phyloP scores from a whole-genome alignment of 2,888 invertebrate species.

The Cotesia congregata region DNA sequence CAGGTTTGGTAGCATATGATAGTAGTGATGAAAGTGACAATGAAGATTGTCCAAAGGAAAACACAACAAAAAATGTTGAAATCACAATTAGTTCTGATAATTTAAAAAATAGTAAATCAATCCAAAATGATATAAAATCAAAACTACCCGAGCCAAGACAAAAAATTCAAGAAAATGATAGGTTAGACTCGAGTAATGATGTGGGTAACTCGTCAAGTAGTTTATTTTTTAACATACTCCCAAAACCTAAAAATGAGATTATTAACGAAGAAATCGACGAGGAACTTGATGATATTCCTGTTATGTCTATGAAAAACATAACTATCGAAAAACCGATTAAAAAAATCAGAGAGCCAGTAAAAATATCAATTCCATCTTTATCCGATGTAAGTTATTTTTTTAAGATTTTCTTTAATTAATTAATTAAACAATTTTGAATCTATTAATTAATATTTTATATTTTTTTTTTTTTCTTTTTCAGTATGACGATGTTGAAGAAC shows the following conservation, averaged over 20 bases:
- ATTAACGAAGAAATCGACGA: constrained; percentile 53
- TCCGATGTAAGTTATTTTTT: constrained; percentile 72
- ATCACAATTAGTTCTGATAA: not conserved
- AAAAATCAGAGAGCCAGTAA: constrained; percentile 72
- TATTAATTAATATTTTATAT: constrained; percentile 29
- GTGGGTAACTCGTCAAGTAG: constrained; percentile 22
- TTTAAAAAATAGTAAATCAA: constrained; percentile 20
- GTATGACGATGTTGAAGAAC: constrained; percentile 76
- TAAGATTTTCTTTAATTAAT: not conserved
- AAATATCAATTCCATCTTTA: constrained; percentile 79
- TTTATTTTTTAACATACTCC: constrained; percentile 67
- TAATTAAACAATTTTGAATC: constrained; percentile 4
- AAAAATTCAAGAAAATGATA: constrained; percentile 8
- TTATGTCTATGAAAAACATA: constrained; percentile 58
- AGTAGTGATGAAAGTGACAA: constrained; percentile 65
- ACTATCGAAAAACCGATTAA: constrained; percentile 52
- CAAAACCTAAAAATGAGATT: constrained; percentile 69
- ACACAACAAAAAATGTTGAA: constrained; percentile 14
- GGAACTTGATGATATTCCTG: constrained; percentile 76
- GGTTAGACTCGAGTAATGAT: not conserved
- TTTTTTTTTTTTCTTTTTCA: constrained; percentile 63
- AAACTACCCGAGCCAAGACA: constrained; percentile 31
- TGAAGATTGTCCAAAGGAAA: constrained; percentile 48
- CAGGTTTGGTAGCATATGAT: constrained; percentile 65
- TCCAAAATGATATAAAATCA: constrained; percentile 24